Evolutionary conservation across 2,797 vertebrate species (phyloP).

Genomic region (Eremophila alpestris): DNA sequence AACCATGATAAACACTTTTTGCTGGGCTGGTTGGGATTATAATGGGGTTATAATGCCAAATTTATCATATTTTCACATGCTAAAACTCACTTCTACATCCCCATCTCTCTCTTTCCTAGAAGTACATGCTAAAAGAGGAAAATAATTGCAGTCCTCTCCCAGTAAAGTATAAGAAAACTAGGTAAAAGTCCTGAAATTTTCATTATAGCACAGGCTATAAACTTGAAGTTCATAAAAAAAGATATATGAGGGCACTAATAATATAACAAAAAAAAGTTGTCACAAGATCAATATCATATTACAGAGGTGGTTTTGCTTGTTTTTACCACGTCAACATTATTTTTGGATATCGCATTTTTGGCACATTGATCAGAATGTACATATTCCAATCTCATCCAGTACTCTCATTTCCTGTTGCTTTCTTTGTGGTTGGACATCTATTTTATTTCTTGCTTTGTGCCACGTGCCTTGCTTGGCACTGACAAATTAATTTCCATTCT

Average conservation of each 20-base stretch:
- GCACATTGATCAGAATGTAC: background rate
- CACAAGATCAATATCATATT: background rate
- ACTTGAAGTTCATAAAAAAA: background rate
- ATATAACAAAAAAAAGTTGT: background rate
- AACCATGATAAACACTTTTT: background rate
- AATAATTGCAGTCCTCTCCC: background rate
- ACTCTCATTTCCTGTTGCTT: background rate
- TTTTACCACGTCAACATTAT: background rate
- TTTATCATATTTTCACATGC: background rate
- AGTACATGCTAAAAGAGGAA: background rate
- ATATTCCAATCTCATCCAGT: background rate
- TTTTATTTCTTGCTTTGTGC: background rate
- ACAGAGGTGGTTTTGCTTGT: background rate
- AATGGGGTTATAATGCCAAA: background rate
- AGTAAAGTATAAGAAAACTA: background rate
- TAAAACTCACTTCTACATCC: background rate
- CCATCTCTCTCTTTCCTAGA: background rate
- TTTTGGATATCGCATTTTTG: background rate
- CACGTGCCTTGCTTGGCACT: background rate
- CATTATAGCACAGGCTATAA: background rate
- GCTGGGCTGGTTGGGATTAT: accelerated
- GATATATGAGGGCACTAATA: background rate
- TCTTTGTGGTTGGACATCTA: background rate
- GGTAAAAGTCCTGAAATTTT: background rate
- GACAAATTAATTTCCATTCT: background rate